These are phyloP conservation scores for Metaphire vulgaris DNA, from an alignment of 1,140 invertebrate genomes.

Conservation along the genomic window DNA sequence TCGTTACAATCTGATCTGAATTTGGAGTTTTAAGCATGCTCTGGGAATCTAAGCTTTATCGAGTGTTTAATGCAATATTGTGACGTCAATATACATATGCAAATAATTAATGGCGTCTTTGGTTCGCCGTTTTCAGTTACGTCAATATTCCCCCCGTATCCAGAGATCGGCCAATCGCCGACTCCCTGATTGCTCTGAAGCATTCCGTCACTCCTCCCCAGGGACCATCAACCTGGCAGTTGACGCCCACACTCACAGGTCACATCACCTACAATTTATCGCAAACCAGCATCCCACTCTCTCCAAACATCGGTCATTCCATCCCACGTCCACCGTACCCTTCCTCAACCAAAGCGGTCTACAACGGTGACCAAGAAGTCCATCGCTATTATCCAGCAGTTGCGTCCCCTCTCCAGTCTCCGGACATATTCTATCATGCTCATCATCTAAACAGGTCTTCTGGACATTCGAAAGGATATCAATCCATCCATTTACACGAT, in stretches of 20 bases:
- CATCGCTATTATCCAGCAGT: constrained; percentile 36
- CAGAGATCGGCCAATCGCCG: constrained; percentile 61
- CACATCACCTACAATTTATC: constrained; percentile 34
- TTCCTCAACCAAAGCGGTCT: constrained; percentile 39
- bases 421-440: constrained; percentile 26
- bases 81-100: too few relatives aligned
- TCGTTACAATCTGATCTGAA: too few relatives aligned
- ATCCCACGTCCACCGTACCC: constrained; percentile 32
- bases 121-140: constrained; percentile 39
- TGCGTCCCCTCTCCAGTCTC: constrained; percentile 35
- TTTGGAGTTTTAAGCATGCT: too few relatives aligned
- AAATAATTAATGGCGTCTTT: too few relatives aligned
- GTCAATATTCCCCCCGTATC: constrained; percentile 38
- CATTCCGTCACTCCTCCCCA: constrained; percentile 77
- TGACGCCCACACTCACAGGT: too few relatives aligned
- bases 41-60: too few relatives aligned
- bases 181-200: constrained; percentile 75
- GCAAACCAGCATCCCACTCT: constrained; percentile 35
- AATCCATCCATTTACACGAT: not conserved
- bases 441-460: constrained; percentile 1
- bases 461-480: not conserved
- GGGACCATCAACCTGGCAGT: constrained; percentile 34
- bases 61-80: too few relatives aligned
- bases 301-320: constrained; percentile 24
- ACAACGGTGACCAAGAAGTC: constrained; percentile 42